phyloP scores from a whole-genome alignment of 2,888 invertebrate species.

The Hybos culiciformis region DNA sequence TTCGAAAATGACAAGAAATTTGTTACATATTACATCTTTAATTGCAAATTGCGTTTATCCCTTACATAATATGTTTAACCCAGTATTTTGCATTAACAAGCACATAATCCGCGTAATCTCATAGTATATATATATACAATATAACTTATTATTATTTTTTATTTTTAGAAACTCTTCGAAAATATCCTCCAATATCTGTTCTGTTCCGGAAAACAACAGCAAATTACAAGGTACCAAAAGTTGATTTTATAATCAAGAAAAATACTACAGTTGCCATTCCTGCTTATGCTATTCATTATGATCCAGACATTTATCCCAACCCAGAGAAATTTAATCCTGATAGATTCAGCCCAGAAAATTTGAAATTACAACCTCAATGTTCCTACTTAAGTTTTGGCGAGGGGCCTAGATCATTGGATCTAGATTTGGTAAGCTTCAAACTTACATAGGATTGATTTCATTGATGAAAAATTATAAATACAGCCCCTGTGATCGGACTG shows the following conservation, averaged over 20 bases:
- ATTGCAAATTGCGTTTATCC: too few relatives aligned
- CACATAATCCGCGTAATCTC: too few relatives aligned
- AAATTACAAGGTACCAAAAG: constrained; percentile 19
- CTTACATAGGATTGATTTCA: too few relatives aligned
- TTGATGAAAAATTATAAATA: too few relatives aligned
- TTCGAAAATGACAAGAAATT: too few relatives aligned
- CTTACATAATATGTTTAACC: too few relatives aligned
- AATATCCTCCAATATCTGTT: constrained; percentile 34
- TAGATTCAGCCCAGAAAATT: constrained; percentile 23
- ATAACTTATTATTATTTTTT: not conserved
- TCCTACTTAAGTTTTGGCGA: constrained; percentile 8
- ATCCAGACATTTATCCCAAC: constrained; percentile 26
- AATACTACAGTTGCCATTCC: constrained; percentile 20
- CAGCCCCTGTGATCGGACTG: too few relatives aligned
- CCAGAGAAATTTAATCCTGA: constrained; percentile 29
- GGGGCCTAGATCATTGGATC: too few relatives aligned
- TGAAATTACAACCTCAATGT: constrained; percentile 11
- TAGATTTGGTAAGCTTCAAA: too few relatives aligned
- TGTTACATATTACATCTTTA: too few relatives aligned
- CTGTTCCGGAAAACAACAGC: constrained; percentile 20
- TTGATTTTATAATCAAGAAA: constrained; percentile 18
- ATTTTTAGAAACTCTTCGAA: constrained; percentile 36
- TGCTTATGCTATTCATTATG: constrained; percentile 23
- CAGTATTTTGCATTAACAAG: too few relatives aligned
- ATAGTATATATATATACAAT: not conserved